Base-by-base conservation (phyloP, 2,888 invertebrate species). In the Mimachlamys varia region DNA sequence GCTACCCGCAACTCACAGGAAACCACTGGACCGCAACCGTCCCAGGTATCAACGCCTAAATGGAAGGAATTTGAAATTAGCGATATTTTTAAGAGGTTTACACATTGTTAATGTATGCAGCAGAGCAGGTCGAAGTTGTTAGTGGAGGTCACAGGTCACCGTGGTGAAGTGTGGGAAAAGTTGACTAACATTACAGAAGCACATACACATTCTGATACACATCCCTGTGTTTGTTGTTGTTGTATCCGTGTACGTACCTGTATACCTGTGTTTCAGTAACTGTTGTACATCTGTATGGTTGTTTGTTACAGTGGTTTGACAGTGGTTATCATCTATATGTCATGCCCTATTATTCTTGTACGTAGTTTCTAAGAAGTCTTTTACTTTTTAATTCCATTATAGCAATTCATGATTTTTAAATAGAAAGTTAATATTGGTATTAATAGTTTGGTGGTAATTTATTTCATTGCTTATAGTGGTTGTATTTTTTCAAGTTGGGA, bases 101-200 rank as follows among this genome's bases (percentile, higher is more conserved):
- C 76, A 76, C 76, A 76, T 76, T 76, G 76, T 76, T 76, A 76
- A 76, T 76, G 76, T 76, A 76, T 76, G 76, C 76, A 76, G 33
- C 76, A 76, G 76, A 76, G 76, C 76, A 76, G 76, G 76, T 76
- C 76, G 76, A 33, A 76, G 76, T 33, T 76, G 76, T 76, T 33
- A 76, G 27, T 27, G 33, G 22, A 3, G 90, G 89, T 90, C 90
- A 90, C 17, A 89, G 90, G 88, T 89, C 89, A 49, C 55, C 38
- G 33, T 44, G 89, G 44, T 33, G 44, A 88, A 90, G 90, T 90
- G 90, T 90, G 90, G 90, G 90, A 90, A 90, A 90, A 90, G 33
- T 76, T 76, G 33, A 76, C 76, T 33, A 76, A 76, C 76, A 33
- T 76, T 76, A 76, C 19, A 7, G 58, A 22, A 2, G 22, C 15